These are phyloP conservation scores for Anguilla pacifica DNA, from an alignment of 2,797 vertebrate species.

Conservation along the genomic window DNA sequence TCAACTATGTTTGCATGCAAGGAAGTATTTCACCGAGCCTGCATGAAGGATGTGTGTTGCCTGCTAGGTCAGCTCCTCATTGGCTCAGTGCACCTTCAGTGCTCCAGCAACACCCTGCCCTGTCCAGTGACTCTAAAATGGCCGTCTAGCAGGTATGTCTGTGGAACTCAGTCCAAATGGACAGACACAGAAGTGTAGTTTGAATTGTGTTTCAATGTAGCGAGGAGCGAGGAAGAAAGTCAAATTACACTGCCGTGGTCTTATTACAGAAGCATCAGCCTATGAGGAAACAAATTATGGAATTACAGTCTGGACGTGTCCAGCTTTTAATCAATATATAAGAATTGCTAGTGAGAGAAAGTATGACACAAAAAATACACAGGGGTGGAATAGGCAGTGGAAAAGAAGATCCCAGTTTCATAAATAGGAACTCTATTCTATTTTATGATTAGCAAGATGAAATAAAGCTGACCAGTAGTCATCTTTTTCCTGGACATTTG, in stretches of 20 bases:
- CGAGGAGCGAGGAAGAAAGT: not conserved
- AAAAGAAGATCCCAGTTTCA: not conserved
- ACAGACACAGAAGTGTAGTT: not conserved
- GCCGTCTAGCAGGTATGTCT: not conserved
- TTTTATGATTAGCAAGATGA: not conserved
- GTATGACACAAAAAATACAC: not conserved
- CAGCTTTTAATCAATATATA: slow-evolving; percentile 1
- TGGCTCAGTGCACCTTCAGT: not conserved
- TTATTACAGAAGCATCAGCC: not conserved
- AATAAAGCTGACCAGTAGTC: not conserved
- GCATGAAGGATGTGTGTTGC: not conserved
- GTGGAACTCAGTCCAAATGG: not conserved
- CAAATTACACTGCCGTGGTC: slow-evolving; percentile 12
- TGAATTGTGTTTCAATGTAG: not conserved
- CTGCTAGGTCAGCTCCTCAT: not conserved
- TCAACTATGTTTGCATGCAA: not conserved
- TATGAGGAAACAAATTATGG: not conserved
- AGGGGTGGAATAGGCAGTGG: not conserved
- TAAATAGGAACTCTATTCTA: not conserved
- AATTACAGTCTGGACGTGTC: not conserved
- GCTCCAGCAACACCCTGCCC: not conserved
- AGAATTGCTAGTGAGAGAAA: not conserved
- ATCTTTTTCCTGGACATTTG: too few species aligned
- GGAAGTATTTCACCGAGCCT: not conserved
- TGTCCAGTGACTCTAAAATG: not conserved